phyloP scores from a whole-genome alignment of 2,797 vertebrate genomes.

The Neomorphus geoffroyi region DNA sequence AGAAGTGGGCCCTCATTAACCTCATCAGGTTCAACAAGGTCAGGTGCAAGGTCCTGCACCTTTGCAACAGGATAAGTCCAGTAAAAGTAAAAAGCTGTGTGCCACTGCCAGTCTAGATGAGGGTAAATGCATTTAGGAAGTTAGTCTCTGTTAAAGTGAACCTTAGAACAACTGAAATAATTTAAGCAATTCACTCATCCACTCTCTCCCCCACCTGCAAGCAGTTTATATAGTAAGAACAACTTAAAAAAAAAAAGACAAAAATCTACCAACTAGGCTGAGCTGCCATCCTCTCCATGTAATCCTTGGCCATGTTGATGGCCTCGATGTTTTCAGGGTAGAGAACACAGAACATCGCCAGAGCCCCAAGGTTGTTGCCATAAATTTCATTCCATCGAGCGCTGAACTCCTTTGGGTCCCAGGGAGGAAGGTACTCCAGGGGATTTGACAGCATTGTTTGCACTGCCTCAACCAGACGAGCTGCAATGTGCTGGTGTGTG shows the following conservation, averaged over 20 bases:
- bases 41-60: too few species aligned
- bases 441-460: slow-evolving; percentile 90
- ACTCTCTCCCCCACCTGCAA: not conserved
- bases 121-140: not conserved
- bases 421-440: slow-evolving; percentile 92
- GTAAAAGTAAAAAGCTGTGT: not conserved
- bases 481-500: slow-evolving; percentile 85
- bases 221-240: slow-evolving; percentile 29
- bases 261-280: slow-evolving; percentile 99
- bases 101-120: not conserved
- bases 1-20: too few species aligned
- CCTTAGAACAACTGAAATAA: not conserved
- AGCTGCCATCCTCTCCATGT: slow-evolving; percentile 99
- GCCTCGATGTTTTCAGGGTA: slow-evolving; percentile 92
- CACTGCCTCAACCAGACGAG: slow-evolving; percentile 85
- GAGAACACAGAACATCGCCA: slow-evolving; percentile 96
- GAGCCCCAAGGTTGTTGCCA: slow-evolving; percentile 94
- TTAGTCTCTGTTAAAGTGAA: not conserved
- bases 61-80: not conserved
- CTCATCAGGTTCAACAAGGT: too few species aligned
- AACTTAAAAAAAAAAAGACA: slow-evolving; percentile 70
- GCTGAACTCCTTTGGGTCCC: slow-evolving; percentile 90
- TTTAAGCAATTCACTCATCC: not conserved
- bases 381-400: slow-evolving; percentile 98
- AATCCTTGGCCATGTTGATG: slow-evolving; percentile 88